phyloP scores from a whole-genome alignment of 2,797 vertebrate species.

The Catharus ustulatus region DNA sequence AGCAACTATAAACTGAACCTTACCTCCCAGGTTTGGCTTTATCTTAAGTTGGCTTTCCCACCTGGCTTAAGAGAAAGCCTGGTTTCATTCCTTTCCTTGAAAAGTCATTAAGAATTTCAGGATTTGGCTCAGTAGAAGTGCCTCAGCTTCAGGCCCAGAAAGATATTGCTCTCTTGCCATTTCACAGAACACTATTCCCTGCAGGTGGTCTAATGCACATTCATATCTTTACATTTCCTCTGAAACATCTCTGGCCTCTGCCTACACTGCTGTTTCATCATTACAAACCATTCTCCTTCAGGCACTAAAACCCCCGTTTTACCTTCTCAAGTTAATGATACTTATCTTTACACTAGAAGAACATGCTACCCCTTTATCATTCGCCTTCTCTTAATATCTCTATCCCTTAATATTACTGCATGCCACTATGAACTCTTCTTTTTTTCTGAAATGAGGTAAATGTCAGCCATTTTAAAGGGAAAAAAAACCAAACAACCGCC shows the following conservation, averaged over 20 bases:
- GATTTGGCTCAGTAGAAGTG: not conserved
- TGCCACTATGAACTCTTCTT: not conserved
- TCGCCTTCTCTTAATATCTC: not conserved
- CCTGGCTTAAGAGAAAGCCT: not conserved
- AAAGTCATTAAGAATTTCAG: slow-evolving; percentile 36
- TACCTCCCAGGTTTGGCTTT: not conserved
- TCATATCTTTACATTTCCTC: slow-evolving; percentile 9
- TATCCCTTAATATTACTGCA: not conserved
- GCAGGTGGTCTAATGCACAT: slow-evolving; percentile 27
- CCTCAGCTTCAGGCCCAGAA: not conserved
- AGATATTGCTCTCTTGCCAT: slow-evolving; percentile 6
- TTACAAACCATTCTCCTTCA: slow-evolving; percentile 15
- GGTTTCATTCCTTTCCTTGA: not conserved
- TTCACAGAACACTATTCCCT: slow-evolving; percentile 30
- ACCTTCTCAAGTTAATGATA: slow-evolving; percentile 33
- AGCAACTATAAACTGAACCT: not conserved
- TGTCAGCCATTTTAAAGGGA: not conserved
- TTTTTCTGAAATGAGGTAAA: not conserved
- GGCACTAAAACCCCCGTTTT: not conserved
- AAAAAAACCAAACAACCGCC: rapidly evolving
- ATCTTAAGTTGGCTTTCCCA: not conserved
- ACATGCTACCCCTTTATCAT: not conserved
- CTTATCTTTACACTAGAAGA: slow-evolving; percentile 22
- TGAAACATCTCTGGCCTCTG: not conserved
- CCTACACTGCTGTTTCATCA: not conserved